Evolutionary conservation across 1,140 invertebrate genomes (phyloP), one percentile per base, ranked within the genome.

Genomic region (Drosophila navojoa): DNA sequence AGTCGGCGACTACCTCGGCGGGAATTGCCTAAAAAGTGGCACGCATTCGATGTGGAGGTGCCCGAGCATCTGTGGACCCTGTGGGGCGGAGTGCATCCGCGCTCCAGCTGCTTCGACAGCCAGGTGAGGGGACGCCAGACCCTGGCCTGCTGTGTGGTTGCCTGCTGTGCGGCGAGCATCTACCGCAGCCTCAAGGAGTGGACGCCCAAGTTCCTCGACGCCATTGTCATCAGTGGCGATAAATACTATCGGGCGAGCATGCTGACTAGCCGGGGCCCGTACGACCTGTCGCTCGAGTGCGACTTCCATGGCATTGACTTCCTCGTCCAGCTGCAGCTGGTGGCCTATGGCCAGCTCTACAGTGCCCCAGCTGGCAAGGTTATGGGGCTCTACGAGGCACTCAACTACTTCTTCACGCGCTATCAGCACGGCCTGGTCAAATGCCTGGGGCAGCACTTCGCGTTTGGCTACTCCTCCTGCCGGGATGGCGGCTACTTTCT

Each of bases 1-100:
- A 92, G 92, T 38, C 78, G 93, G 7, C 91, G 92, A 78, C 91
- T 80, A 44, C 54, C 67, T 4, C 61, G 64, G 5, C n/a, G n/a
- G 42, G 42, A 15, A 7, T 7, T 3, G 6, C 13, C 6, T 15
- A 16, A 44, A 6, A 78, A 64, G 40, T 93, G 93, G 93, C 92
- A 93, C 60, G 91, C 93, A 50, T 95, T 92, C 92, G 93, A 94
- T 70, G 93, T 94, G 10, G 94, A 94, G 85, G 93, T 94, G 61
- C 82, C 87, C 7, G 93, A 93, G 1, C 93, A 94, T 77, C 82
- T 95, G 10, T 94, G 92, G 81, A 94, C 94, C 1, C 80, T 95
- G 0, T 93, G 93, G 92, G 94, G 94, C 5, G 92, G 92, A 3
- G 58, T 94, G 11, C 93, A 94, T 92, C 93, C 93, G 15, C 67